Percentiles rank a stretch among this genome's conserved stretches.
Conservation (phyloP, 2,797 vertebrate genomes). For the Antennarius maculatus region DNA sequence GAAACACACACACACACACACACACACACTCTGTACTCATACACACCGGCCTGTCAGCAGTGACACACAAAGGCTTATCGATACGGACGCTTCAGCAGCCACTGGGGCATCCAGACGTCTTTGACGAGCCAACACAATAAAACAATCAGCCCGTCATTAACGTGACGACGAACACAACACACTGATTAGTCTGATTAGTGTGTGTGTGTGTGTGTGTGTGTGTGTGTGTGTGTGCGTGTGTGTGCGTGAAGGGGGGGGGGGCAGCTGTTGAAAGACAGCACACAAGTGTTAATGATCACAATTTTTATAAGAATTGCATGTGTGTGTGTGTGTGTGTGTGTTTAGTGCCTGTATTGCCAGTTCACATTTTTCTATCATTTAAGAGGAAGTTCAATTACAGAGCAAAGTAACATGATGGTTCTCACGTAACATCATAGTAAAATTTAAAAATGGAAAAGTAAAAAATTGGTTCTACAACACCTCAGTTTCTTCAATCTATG, state of each 20-base stretch:
- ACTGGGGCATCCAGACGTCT: constrained; percentile 71
- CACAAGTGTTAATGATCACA: constrained; percentile 20
- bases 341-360: too few relatives aligned
- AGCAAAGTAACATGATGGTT: too few relatives aligned
- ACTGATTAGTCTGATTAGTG: constrained; percentile 36
- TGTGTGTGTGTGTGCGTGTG: neutral
- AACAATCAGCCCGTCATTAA: constrained; percentile 80
- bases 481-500: too few relatives aligned
- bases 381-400: too few relatives aligned
- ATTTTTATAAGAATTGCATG: neutral
- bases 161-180: constrained; percentile 79
- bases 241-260: neutral
- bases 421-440: too few relatives aligned
- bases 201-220: too few relatives aligned
- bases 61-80: constrained; percentile 75
- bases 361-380: too few relatives aligned
- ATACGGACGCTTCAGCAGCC: constrained; percentile 73
- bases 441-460: too few relatives aligned
- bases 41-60: constrained; percentile 14
- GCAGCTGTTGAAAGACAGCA: constrained; percentile 3
- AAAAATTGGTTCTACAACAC: too few relatives aligned
- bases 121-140: constrained; percentile 79
- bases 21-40: constrained; percentile 6
- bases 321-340: too few relatives aligned
- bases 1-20: constrained; percentile 14